Conservation (phyloP, 2,113 vertebrate species). For the Phylloscopus trochiloides region DNA sequence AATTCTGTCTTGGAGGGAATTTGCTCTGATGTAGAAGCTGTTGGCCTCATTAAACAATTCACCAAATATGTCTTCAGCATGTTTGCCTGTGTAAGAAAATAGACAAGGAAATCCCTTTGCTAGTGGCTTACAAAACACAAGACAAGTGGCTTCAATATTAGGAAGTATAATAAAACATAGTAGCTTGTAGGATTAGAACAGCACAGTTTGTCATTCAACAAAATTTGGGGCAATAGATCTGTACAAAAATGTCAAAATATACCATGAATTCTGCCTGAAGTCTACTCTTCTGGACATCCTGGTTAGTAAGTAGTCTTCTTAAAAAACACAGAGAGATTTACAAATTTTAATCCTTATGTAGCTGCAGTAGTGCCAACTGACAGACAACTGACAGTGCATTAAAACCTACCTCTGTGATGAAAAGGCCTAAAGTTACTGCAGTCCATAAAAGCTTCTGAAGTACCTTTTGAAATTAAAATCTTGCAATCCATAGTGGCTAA, state of each 20-base stretch:
- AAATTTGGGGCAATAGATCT: not conserved
- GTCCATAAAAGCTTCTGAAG: not conserved
- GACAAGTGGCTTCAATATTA: not conserved
- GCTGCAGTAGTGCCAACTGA: not conserved
- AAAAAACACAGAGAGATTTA: not conserved
- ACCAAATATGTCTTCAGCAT: constrained; percentile 98
- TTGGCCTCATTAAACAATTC: constrained; percentile 97
- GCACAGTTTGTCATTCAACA: not conserved
- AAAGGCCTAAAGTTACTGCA: not conserved
- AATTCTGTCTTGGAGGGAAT: constrained; percentile 97
- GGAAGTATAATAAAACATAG: not conserved
- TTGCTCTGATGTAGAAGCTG: constrained; percentile 94
- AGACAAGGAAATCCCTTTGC: not conserved
- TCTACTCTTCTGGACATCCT: not conserved
- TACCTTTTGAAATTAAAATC: not conserved
- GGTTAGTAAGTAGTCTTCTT: not conserved
- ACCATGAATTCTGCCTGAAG: not conserved
- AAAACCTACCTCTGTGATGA: not conserved
- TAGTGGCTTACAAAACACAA: not conserved
- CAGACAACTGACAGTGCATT: not conserved
- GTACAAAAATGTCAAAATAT: not conserved
- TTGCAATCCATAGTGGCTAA: not conserved
- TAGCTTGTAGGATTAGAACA: not conserved
- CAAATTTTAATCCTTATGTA: not conserved
- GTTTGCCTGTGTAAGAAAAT: constrained; percentile 84